A percentile compares a stretch with the other conserved stretches of the same genome.
Conservation (phyloP, 2,113 vertebrate species). For the Perognathus longimembris region DNA sequence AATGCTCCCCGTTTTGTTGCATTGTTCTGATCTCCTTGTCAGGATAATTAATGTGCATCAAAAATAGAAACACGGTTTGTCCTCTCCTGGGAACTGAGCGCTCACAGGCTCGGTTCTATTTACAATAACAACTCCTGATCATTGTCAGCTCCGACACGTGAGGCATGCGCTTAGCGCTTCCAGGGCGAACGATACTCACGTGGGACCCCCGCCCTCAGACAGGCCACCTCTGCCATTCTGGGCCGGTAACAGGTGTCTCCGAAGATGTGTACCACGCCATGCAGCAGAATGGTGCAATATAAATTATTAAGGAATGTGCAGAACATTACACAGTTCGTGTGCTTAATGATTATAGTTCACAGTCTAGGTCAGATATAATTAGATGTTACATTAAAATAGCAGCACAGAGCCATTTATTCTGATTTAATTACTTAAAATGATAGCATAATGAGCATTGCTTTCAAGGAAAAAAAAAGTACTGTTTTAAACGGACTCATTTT, state of each 20-base stretch:
- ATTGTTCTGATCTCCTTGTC: constrained; percentile 6
- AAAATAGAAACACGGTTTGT: constrained; percentile 21
- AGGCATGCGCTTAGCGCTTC: background rate
- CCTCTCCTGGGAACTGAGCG: background rate
- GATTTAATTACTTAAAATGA: constrained; percentile 96
- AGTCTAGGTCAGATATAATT: constrained; percentile 96
- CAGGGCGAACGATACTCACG: accelerated
- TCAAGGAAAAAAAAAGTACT: constrained; percentile 87
- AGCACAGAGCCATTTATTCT: constrained; percentile 93
- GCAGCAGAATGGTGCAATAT: constrained; percentile 87
- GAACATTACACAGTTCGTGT: constrained; percentile 94
- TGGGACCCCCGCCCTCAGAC: background rate
- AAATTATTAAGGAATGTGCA: constrained; percentile 92
- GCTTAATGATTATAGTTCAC: constrained; percentile 95
- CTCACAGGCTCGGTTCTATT: background rate
- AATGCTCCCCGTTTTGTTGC: background rate
- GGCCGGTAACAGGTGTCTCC: constrained; percentile 77
- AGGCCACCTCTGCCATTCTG: constrained; percentile 33
- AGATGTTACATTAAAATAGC: constrained; percentile 93
- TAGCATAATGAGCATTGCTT: constrained; percentile 89
- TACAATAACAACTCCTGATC: background rate
- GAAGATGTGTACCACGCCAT: constrained; percentile 71
- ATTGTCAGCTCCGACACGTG: background rate
- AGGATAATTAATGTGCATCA: constrained; percentile 24
- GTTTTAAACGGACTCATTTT: constrained; percentile 88